A percentile compares a stretch with the other conserved stretches of the same genome.
These are phyloP conservation scores for Salvelinus fontinalis DNA, from an alignment of 2,113 vertebrate genomes.

Conservation along the genomic window DNA sequence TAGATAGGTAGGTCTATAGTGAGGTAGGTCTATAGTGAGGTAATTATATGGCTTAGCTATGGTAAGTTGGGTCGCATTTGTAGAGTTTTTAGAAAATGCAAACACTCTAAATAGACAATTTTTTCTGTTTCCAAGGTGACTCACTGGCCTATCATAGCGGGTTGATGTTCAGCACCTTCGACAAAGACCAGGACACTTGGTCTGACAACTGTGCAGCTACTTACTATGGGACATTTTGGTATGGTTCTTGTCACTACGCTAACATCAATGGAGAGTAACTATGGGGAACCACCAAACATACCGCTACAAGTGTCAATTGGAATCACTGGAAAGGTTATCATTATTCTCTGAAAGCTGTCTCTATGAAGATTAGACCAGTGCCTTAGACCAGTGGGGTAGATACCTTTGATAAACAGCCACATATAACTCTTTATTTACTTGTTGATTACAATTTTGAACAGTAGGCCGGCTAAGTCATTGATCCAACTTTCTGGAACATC, in stretches of 20 bases:
- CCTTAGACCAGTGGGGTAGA: background rate
- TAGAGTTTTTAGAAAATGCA: no score
- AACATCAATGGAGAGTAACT: constrained; percentile 6
- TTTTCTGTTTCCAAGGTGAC: background rate
- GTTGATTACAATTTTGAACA: no score
- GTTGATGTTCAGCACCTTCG: background rate
- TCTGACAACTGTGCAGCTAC: background rate
- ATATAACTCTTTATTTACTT: no score
- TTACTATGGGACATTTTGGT: constrained; percentile 6
- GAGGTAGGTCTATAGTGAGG: no score
- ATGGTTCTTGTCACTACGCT: background rate
- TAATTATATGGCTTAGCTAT: no score
- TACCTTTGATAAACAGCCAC: background rate
- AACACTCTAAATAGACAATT: no score
- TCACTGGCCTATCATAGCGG: background rate
- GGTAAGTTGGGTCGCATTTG: no score
- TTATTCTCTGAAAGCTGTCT: constrained; percentile 4
- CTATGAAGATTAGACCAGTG: constrained; percentile 13
- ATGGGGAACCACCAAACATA: background rate
- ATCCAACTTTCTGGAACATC: no score
- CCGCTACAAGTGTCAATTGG: background rate
- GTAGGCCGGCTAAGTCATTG: no score
- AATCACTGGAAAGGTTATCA: background rate
- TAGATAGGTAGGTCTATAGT: no score
- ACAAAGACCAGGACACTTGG: constrained; percentile 3